A percentile compares a stretch with the other conserved stretches of the same genome.
Evolutionary conservation across 2,113 vertebrate genomes (phyloP).

Genomic region (Naja naja): DNA sequence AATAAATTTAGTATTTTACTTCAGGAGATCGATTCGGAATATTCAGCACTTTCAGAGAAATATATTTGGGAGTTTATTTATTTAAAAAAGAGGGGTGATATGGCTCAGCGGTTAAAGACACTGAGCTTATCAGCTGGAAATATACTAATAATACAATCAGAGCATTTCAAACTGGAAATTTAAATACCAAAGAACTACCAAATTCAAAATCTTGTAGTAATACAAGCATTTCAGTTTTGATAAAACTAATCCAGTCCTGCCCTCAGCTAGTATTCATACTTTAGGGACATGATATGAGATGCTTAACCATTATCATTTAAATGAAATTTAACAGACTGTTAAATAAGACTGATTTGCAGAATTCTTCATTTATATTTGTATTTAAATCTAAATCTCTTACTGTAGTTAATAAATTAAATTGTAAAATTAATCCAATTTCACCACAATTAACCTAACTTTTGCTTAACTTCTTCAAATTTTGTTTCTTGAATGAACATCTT

Average conservation of each 20-base stretch:
- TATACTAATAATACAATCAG: not conserved
- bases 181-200: not conserved
- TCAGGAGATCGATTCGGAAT: not conserved
- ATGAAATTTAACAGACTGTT: not conserved
- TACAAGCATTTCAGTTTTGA: not conserved
- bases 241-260: not conserved
- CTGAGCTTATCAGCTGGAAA: not conserved
- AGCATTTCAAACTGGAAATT: not conserved
- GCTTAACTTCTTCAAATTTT: not conserved
- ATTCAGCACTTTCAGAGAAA: not conserved
- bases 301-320: not conserved
- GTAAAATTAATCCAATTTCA: not conserved
- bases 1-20: not conserved
- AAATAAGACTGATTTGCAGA: not conserved
- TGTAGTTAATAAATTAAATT: not conserved
- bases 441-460: not conserved
- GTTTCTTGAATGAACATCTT: not conserved
- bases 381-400: not conserved
- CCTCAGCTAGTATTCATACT: not conserved
- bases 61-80: not conserved
- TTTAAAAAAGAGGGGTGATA: not conserved
- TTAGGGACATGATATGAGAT: not conserved
- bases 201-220: not conserved
- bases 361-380: not conserved
- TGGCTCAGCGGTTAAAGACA: not conserved